Percentiles rank a stretch among this genome's conserved stretches.
Conservation (phyloP, 2,888 invertebrate species). For the Lymantria dispar region DNA sequence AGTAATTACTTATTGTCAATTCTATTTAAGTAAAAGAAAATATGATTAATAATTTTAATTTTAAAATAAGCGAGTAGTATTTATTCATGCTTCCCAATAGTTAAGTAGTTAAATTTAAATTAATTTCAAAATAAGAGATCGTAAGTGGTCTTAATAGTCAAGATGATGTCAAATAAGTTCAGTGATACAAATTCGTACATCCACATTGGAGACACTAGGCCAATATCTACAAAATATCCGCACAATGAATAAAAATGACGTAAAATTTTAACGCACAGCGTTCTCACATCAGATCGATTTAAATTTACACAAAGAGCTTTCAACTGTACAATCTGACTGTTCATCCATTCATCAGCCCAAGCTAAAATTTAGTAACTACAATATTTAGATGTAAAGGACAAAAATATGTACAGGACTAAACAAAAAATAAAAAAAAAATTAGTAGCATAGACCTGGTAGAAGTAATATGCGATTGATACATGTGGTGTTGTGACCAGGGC, state of each 20-base stretch:
- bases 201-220: constrained; percentile 42
- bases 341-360: constrained; percentile 35
- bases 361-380: neutral
- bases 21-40: no score
- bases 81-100: no score
- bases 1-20: no score
- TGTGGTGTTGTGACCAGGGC: neutral
- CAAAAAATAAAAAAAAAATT: constrained; percentile 17
- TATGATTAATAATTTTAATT: no score
- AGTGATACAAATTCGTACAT: constrained; percentile 21
- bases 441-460: constrained; percentile 13
- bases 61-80: no score
- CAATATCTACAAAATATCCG: constrained; percentile 40
- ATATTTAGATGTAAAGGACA: constrained; percentile 44
- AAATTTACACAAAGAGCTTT: constrained; percentile 38
- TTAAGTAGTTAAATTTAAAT: no score
- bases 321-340: constrained; percentile 25
- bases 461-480: no score
- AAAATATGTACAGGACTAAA: constrained; percentile 51
- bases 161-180: constrained; percentile 6
- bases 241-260: constrained; percentile 26
- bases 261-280: constrained; percentile 37
- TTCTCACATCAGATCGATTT: constrained; percentile 48
- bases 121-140: no score
- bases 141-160: no score